Evolutionary conservation across 2,113 vertebrate genomes (phyloP), one percentile per base, ranked within the genome.

Genomic region (Axis porcinus): DNA sequence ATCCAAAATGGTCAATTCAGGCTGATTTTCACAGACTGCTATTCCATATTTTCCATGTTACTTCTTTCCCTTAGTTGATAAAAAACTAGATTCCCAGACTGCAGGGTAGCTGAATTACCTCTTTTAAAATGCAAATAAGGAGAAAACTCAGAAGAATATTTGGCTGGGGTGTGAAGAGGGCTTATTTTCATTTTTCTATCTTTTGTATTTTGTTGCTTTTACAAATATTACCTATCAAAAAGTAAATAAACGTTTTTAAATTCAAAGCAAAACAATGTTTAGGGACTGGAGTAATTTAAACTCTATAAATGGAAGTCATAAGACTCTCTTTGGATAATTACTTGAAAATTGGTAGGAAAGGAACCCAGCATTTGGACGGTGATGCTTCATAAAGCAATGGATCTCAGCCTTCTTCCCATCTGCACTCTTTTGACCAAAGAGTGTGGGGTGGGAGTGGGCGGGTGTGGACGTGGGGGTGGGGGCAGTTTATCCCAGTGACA

Each of bases 401-500:
- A 27, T 62, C 28, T 83, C 60, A 30, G 43, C 7, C n/a, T 28
- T 21, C 86, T 64, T 54, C 5, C 52, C 27, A 3, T 2, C 1
- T 11, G 23, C 40, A 43, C 2, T 15, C 3, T 27, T 43, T 4
- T 2, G 25, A 62, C 43, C 8, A 7, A 27, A 30, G 6, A 7
- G 4, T 33, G 54, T 21, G 13, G 13, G 25, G 33, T 14, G 23
- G 23, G 11, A 60, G 21, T 7, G 36, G 17, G 47, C 10, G 52
- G 40, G 12, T 4, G 12, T 7, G 4, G 64, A 27, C 2, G 0
- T 2, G 12, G 11, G 11, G 40, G 15, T 2, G 57, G 23, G 5
- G 2, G 21, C 19, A 14, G 33, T 33, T 82, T 11, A 25, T 43
- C 28, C 9, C 28, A 36, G 11, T 17, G 4, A 64, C 8, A 40